Evolutionary conservation across 2,888 invertebrate genomes (phyloP), one percentile per base, ranked within the genome.

Genomic region (Scaptomyza flava): DNA sequence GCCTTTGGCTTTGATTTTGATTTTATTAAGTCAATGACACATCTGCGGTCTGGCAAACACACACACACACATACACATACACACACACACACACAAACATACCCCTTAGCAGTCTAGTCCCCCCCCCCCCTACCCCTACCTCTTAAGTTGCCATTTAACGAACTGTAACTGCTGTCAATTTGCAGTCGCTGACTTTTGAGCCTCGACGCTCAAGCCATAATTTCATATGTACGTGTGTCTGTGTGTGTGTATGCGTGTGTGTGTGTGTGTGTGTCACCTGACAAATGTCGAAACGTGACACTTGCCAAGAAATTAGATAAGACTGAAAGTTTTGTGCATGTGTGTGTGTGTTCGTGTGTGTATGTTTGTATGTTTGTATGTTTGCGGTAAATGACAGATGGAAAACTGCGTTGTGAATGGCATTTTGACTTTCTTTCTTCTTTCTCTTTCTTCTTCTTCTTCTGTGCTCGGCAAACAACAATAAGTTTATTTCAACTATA

Each of bases 151-250:
- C 78, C 78, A 86, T 87, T 89, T 89, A 86, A 89, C 87, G 88
- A 89, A 87, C 86, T 87, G 89, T 87, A 87, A 89, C 88, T 89
- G 87, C 86, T 86, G 89, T 87, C 89, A 89, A 89, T 87, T 89
- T 89, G 86, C 78, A 86, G 78, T 83, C 80, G 77, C 88, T 87
- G 86, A 87, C 83, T 85, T 85, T 85, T 82, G 82, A 87, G 82
- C 82, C 85, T 62, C 34, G 20, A 27, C 60, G 36, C 50, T 52
- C 73, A 65, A 69, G 82, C 81, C 68, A 87, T 84, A 73, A 87
- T 84, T 81, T 77, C 64, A 66, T 61, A 57, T 54, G 14, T 45
- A 14, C 12, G 33, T 48, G 27, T 60, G 17, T 45, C 17, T n/a
- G 27, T 47, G 45, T 57, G 63, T 47, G 63, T 58, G 17, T 54